phyloP scores from a whole-genome alignment of 2,113 vertebrate genomes.

The Deroptyus accipitrinus region DNA sequence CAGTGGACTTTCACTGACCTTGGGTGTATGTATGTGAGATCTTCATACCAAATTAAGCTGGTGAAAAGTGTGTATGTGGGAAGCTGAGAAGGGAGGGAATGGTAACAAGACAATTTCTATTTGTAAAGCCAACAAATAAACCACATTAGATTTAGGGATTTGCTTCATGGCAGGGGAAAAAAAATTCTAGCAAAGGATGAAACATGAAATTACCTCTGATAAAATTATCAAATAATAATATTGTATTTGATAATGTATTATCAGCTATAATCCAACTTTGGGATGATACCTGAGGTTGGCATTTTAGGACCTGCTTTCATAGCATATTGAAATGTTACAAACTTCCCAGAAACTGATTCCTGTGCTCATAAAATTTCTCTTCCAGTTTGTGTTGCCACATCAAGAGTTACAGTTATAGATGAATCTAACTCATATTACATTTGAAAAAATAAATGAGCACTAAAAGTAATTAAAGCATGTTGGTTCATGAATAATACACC shows the following conservation, averaged over 20 bases:
- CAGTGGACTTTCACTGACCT: slow-evolving; percentile 72
- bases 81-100: not conserved
- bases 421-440: slow-evolving; percentile 61
- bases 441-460: slow-evolving; percentile 75
- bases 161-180: not conserved
- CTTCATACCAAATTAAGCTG: slow-evolving; percentile 36
- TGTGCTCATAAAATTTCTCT: not conserved
- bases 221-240: slow-evolving; percentile 42
- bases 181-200: not conserved
- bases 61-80: not conserved
- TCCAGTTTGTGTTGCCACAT: not conserved
- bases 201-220: slow-evolving; percentile 32
- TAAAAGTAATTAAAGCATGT: slow-evolving; percentile 77
- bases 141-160: slow-evolving; percentile 15
- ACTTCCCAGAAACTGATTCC: slow-evolving; percentile 3
- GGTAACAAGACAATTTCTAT: slow-evolving; percentile 9
- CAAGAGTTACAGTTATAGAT: slow-evolving; percentile 53
- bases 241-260: slow-evolving; percentile 19
- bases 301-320: not conserved
- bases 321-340: not conserved
- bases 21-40: slow-evolving; percentile 14
- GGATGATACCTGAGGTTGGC: not conserved
- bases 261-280: not conserved
- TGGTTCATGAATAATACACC: slow-evolving; percentile 80
- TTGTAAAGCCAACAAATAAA: slow-evolving; percentile 40